Percentiles rank a stretch among this genome's conserved stretches.
Evolutionary conservation across 2,797 vertebrate genomes (phyloP).

Genomic region (Alfaro cultratus): DNA sequence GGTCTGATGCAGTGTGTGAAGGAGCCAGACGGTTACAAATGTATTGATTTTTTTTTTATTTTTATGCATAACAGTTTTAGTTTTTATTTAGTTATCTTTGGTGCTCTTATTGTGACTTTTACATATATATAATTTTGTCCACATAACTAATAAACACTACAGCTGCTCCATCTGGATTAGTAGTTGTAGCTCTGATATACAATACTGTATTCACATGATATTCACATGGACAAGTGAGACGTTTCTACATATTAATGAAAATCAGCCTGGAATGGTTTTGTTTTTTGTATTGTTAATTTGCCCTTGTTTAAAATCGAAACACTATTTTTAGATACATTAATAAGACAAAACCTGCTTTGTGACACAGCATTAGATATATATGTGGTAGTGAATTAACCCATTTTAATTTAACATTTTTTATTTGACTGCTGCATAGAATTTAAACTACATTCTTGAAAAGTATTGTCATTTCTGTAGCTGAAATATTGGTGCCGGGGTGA

Average conservation of each 20-base stretch:
- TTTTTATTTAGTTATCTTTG: constrained; percentile 50
- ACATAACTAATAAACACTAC: constrained; percentile 72
- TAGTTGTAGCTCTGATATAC: constrained; percentile 38
- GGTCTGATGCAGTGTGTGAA: constrained; percentile 68
- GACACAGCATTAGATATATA: constrained; percentile 64
- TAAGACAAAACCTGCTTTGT: constrained; percentile 55
- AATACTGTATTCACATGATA: constrained; percentile 57
- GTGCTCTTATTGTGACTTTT: constrained; percentile 66
- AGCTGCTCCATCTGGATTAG: constrained; percentile 55
- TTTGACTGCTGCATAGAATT: constrained; percentile 60
- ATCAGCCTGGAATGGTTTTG: constrained; percentile 31
- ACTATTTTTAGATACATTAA: constrained; percentile 48
- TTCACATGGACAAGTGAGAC: constrained; percentile 46
- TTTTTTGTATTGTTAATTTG: constrained; percentile 58
- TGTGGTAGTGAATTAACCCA: constrained; percentile 62
- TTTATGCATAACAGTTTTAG: constrained; percentile 48
- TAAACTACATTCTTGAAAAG: constrained; percentile 62
- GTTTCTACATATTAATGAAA: constrained; percentile 43
- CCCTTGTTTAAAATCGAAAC: constrained; percentile 51
- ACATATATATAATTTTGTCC: constrained; percentile 46
- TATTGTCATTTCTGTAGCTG: constrained; percentile 81
- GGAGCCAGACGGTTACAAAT: constrained; percentile 69
- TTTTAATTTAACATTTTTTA: constrained; percentile 68
- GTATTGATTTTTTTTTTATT: constrained; percentile 62
- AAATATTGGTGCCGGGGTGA: constrained; percentile 71